Base-by-base conservation (phyloP, 1,140 invertebrate genomes). In the Cydia strobilella region DNA sequence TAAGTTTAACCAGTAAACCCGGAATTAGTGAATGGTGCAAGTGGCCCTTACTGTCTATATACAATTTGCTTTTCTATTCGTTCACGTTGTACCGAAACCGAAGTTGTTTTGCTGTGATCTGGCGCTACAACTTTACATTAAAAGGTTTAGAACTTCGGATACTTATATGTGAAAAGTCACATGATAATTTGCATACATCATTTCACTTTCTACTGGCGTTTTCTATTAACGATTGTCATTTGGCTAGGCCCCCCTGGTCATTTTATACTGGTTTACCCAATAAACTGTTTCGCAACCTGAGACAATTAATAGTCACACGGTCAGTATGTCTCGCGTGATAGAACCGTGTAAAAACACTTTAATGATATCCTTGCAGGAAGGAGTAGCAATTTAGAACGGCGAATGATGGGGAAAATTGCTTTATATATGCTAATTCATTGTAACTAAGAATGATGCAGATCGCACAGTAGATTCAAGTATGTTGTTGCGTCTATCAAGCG, bases 301-400 rank as follows among this genome's bases (percentile, higher is more conserved):
- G 48, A 51, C 48, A n/a, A 18, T 18, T 51, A 51, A 9, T 51
- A 18, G 48, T n/a, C 0, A 59, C 20, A 59, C 20, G 10, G n/a
- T n/a, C 65, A 69, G 27, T 69, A 69, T 39, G 31, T 35, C 35
- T 69, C 65, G 65, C 65, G 65, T 69, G 65, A 69, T 69, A 66
- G 25, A n/a, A 69, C 54, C 54, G 54, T 59, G 54, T 35, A 69
- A 69, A 69, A 69, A 69, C 65, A 20, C 31, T 69, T 18, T 69
- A 69, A 69, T 69, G 65, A 69, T 35, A 69, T 69, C 65, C 65
- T 69, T 69, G 25, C 27, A 35, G 23, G 65, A 35, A 69, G 31
- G 31, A 69, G n/a, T 18, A 9, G 65, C 31, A 69, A 69, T 69
- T 69, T 69, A 69, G 31, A 69, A 69, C 25, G 18, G 27, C 65